A percentile compares a stretch with the other conserved stretches of the same genome.
Conservation (phyloP, 1,140 invertebrate genomes). For the Magallana angulata region DNA sequence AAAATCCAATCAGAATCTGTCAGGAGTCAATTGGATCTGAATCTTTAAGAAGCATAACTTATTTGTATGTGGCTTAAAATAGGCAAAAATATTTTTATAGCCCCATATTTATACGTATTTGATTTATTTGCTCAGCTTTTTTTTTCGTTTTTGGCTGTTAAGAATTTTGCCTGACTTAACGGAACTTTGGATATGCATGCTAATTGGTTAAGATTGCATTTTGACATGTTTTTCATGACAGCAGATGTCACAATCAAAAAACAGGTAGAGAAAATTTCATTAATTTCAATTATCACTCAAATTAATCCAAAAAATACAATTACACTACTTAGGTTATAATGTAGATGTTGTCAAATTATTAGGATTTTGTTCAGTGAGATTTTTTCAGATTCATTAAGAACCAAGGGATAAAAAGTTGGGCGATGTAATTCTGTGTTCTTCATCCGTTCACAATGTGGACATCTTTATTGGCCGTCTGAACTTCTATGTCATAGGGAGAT, state of each 20-base stretch:
- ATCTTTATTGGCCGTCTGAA: not conserved
- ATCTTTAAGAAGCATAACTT: not conserved
- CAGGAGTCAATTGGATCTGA: not conserved
- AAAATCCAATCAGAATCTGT: not conserved
- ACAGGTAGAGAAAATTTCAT: too few relatives aligned
- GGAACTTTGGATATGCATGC: not conserved
- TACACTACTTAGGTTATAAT: too few relatives aligned
- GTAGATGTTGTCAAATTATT: not conserved
- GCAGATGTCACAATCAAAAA: too few relatives aligned
- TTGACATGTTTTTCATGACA: constrained; percentile 12
- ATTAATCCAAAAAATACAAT: too few relatives aligned
- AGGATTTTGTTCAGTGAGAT: too few relatives aligned
- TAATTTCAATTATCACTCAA: too few relatives aligned
- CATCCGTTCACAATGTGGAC: too few relatives aligned
- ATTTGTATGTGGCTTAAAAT: not conserved
- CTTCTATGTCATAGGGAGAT: not conserved
- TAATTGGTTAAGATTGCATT: not conserved
- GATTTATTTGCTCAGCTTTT: not conserved
- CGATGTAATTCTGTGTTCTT: too few relatives aligned
- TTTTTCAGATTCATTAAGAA: too few relatives aligned
- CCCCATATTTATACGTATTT: not conserved
- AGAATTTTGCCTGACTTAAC: not conserved
- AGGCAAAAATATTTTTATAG: not conserved
- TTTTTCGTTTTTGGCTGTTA: not conserved
- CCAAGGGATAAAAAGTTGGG: too few relatives aligned